These are phyloP conservation scores for Progne subis DNA, from an alignment of 2,113 vertebrate genomes.

Conservation along the genomic window DNA sequence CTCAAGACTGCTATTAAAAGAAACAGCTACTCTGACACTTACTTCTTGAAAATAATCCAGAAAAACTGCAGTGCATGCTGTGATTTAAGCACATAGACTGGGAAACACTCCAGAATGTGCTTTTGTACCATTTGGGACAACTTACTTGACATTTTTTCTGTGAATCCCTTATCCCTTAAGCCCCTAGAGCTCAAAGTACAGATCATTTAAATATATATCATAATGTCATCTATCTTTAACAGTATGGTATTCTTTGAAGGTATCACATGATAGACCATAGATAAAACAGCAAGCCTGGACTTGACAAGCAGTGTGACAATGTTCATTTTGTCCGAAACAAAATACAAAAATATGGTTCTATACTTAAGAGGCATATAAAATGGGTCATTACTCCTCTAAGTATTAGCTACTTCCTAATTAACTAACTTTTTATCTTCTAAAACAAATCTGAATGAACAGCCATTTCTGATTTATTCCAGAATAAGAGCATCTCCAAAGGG, in stretches of 20 bases:
- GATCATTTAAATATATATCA: background rate
- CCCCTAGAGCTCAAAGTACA: background rate
- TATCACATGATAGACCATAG: background rate
- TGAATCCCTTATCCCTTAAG: background rate
- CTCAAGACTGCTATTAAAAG: background rate
- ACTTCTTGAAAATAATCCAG: background rate
- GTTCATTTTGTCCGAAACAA: background rate
- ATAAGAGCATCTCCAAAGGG: background rate
- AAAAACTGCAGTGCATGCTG: background rate
- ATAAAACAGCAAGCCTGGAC: background rate
- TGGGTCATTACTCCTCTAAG: background rate
- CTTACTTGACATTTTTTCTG: background rate
- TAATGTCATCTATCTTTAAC: background rate
- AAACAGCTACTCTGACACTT: background rate
- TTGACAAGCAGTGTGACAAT: background rate
- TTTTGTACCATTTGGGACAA: background rate
- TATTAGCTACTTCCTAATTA: background rate
- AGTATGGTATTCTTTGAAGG: background rate
- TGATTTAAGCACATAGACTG: background rate
- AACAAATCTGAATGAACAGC: background rate
- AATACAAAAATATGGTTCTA: background rate
- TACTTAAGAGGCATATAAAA: background rate
- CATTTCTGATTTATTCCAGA: background rate
- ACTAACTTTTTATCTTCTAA: background rate
- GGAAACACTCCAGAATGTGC: background rate